Percentiles rank a stretch among this genome's conserved stretches.
phyloP scores from a whole-genome alignment of 2,797 vertebrate genomes.

The Choloepus didactylus region DNA sequence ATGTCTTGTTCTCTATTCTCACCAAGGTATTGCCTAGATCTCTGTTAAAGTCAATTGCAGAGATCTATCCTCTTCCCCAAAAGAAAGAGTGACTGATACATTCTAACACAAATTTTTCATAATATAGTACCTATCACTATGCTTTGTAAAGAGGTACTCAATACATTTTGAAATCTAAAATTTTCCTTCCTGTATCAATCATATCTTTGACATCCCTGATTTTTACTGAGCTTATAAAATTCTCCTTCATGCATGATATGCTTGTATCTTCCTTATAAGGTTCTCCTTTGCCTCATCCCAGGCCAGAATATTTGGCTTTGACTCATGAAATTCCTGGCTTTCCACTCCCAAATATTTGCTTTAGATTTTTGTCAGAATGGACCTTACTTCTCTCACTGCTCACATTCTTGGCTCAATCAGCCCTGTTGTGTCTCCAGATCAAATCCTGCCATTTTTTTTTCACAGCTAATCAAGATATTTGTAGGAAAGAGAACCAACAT shows the following conservation, averaged over 20 bases:
- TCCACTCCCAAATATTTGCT: neutral
- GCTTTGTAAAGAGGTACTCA: neutral
- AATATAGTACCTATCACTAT: neutral
- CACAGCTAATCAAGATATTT: neutral
- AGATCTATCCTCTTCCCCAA: accelerated
- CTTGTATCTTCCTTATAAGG: neutral
- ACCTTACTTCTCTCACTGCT: neutral
- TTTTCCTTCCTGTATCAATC: neutral
- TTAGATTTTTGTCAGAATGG: neutral
- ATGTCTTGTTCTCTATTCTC: neutral
- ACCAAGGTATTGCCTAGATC: neutral
- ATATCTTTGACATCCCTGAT: neutral
- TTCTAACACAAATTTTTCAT: neutral
- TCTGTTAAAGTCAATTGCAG: neutral
- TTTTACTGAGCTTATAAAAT: neutral
- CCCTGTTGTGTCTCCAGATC: neutral
- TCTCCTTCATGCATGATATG: neutral
- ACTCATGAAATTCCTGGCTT: neutral
- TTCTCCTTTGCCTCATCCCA: neutral
- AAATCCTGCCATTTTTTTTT: slow-evolving; percentile 12
- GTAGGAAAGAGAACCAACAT: neutral
- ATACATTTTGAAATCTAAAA: neutral
- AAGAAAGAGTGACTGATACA: neutral
- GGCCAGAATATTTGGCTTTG: neutral
- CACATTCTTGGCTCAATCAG: neutral